Conservation (phyloP, 1,140 invertebrate genomes). For the Portunus trituberculatus region DNA sequence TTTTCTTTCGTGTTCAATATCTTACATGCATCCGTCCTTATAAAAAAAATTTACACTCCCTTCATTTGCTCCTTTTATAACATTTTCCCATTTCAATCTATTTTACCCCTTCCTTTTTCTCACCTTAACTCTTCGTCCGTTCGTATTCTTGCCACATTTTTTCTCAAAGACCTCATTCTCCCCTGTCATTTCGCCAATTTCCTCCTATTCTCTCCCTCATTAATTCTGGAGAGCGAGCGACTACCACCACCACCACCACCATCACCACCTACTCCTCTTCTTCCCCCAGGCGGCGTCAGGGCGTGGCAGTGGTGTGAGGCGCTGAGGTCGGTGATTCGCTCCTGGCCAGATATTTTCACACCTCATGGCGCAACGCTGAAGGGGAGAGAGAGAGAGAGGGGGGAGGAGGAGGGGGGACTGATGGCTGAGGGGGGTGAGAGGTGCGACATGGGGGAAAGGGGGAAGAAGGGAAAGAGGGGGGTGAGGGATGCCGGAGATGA, state of each 20-base stretch:
- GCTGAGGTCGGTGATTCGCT: not conserved
- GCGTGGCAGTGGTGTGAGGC: not conserved
- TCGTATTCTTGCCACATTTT: not conserved
- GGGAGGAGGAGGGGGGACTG: not conserved
- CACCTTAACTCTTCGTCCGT: not conserved
- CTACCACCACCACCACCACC: too few species aligned
- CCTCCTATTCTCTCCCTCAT: not conserved
- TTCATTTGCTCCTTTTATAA: not conserved
- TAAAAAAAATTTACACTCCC: too few species aligned
- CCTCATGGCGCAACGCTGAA: not conserved
- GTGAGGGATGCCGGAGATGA: not conserved
- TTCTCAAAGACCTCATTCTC: not conserved
- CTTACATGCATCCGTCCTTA: too few species aligned
- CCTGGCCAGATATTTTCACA: not conserved
- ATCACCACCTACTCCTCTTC: not conserved
- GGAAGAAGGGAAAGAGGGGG: not conserved
- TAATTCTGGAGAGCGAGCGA: not conserved
- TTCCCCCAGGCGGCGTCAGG: not conserved
- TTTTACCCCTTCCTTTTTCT: not conserved
- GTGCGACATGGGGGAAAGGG: not conserved
- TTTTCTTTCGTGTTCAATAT: too few species aligned
- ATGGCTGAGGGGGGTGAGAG: not conserved
- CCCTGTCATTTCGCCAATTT: not conserved
- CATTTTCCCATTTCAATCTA: not conserved
- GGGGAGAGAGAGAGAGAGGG: not conserved